Evolutionary conservation across 30 jellyfish, hydroid and myxozoan genomes (phyloP).

Genomic region (Catostylus mosaicus): DNA sequence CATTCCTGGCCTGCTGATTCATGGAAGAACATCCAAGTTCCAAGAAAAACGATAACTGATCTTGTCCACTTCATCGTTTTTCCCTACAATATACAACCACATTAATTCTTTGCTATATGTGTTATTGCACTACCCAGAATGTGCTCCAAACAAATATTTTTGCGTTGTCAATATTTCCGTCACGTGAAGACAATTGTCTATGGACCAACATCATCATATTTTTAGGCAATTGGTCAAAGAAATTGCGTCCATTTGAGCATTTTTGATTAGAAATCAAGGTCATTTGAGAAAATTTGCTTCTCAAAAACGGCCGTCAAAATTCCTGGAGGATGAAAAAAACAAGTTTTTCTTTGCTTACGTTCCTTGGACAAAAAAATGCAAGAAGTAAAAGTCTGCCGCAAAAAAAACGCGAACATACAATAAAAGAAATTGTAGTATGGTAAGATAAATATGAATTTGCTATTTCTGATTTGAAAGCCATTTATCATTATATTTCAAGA

Average conservation of each 20-base stretch:
- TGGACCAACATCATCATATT: no score
- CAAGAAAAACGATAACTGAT: background rate
- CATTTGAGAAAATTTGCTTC: background rate
- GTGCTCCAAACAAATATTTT: no score
- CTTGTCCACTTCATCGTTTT: background rate
- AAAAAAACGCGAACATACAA: background rate
- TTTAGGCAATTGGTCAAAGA: no score
- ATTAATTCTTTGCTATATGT: no score
- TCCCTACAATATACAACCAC: background rate
- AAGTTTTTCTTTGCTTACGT: background rate
- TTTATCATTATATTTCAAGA: background rate
- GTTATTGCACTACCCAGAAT: no score
- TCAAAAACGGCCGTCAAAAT: background rate
- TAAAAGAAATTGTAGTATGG: background rate
- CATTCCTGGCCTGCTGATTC: constrained; percentile 16
- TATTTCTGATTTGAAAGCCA: background rate
- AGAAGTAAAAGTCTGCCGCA: background rate
- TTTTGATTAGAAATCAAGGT: background rate
- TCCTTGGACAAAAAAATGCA: background rate
- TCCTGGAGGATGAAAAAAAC: background rate
- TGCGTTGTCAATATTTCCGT: no score
- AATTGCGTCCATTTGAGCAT: background rate
- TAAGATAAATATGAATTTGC: background rate
- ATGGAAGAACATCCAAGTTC: background rate
- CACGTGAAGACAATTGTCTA: no score